phyloP scores from a whole-genome alignment of 2,797 vertebrate genomes.

The Tokudaia muenninki region DNA sequence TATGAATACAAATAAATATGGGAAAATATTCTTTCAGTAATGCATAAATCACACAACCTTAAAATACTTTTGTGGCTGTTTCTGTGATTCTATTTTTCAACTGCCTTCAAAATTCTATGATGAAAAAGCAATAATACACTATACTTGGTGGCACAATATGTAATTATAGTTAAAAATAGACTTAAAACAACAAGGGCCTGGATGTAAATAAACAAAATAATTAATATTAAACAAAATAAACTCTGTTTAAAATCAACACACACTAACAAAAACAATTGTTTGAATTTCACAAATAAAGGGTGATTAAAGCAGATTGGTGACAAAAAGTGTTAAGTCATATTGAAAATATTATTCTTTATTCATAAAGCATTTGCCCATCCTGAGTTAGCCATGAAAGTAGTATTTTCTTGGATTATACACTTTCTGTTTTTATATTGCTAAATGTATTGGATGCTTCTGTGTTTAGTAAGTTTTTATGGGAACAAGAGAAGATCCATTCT shows the following conservation, averaged over 20 bases:
- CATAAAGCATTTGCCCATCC: not conserved
- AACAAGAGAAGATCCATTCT: not conserved
- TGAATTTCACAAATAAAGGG: not conserved
- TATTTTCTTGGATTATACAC: not conserved
- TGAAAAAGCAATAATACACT: not conserved
- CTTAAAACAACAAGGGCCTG: not conserved
- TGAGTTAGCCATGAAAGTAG: not conserved
- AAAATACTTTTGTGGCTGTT: not conserved
- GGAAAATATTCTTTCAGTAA: not conserved
- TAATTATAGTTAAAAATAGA: not conserved
- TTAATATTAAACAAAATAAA: not conserved
- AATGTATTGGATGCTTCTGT: not conserved
- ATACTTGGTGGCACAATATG: not conserved
- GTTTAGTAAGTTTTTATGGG: conserved; percentile 1
- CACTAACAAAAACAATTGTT: not conserved
- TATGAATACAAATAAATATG: not conserved
- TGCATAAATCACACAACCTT: not conserved
- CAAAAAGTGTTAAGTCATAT: not conserved
- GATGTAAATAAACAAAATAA: not conserved
- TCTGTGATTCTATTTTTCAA: not conserved
- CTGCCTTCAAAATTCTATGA: not conserved
- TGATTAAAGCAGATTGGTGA: not conserved
- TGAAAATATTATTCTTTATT: not conserved
- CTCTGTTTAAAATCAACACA: not conserved
- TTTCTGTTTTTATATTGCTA: conserved; percentile 29